Percentiles rank a stretch among this genome's conserved stretches.
These are phyloP conservation scores for Toxostoma redivivum DNA, from an alignment of 2,113 vertebrate genomes.

Conservation along the genomic window DNA sequence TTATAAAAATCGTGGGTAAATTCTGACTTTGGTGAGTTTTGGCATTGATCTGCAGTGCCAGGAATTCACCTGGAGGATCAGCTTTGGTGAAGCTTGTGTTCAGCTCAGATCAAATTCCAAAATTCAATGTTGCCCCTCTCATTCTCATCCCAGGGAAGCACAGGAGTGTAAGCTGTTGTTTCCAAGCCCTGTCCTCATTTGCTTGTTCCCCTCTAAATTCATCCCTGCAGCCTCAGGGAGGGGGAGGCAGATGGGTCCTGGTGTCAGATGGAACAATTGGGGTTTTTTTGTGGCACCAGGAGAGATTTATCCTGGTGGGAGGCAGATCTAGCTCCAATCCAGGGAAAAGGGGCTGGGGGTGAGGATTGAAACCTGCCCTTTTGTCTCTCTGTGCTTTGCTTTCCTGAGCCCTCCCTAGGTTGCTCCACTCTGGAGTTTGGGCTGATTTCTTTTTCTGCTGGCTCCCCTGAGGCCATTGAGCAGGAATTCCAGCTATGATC, in stretches of 20 bases:
- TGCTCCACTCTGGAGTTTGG: background rate
- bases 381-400: background rate
- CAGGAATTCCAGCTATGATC: constrained; percentile 47
- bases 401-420: background rate
- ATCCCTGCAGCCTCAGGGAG: background rate
- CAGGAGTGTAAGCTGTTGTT: background rate
- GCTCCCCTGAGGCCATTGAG: background rate
- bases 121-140: background rate
- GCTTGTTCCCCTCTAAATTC: background rate
- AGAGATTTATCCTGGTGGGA: background rate
- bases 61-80: background rate
- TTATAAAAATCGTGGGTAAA: background rate
- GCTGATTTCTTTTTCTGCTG: background rate
- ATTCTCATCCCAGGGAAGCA: background rate
- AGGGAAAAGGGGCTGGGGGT: background rate
- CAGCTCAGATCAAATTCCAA: background rate
- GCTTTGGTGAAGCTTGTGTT: background rate
- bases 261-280: fast-evolving
- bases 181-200: background rate
- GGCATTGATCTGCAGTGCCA: background rate
- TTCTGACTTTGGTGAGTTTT: background rate
- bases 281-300: background rate
- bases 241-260: background rate
- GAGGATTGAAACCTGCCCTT: background rate
- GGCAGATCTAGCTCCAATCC: background rate